Evolutionary conservation across 2,113 vertebrate species (phyloP).

Genomic region (Sclerurus mexicanus): DNA sequence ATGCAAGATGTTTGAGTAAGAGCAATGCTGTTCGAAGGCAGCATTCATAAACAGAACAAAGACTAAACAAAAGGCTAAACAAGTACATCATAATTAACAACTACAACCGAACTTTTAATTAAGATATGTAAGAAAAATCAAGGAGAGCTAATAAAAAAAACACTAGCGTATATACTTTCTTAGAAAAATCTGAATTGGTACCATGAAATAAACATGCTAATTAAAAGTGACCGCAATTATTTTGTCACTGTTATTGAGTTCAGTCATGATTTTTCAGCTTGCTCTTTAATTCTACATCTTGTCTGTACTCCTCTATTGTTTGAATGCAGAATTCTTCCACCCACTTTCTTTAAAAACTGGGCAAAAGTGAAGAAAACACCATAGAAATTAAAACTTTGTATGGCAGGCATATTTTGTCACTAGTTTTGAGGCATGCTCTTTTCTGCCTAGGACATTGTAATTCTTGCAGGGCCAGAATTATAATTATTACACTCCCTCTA

Average conservation of each 20-base stretch:
- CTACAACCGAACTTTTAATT: constrained; percentile 52
- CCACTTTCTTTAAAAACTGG: background rate
- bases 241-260: background rate
- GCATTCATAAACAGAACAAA: constrained; percentile 64
- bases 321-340: background rate
- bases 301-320: background rate
- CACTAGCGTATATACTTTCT: background rate
- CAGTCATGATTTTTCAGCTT: constrained; percentile 3
- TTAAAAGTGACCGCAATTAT: constrained; percentile 43
- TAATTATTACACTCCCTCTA: background rate
- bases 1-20: constrained; percentile 53
- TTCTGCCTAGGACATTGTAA: background rate
- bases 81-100: constrained; percentile 58
- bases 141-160: constrained; percentile 9
- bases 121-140: constrained; percentile 45
- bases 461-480: background rate
- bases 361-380: background rate
- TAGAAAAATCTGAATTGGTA: background rate
- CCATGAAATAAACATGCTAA: constrained; percentile 28
- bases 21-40: constrained; percentile 30
- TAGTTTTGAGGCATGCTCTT: background rate
- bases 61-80: constrained; percentile 53
- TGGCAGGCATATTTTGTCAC: background rate
- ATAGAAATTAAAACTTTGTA: background rate
- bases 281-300: background rate